These are phyloP conservation scores for Eugnorisma glareosa DNA, from an alignment of 2,888 invertebrate genomes.

Conservation along the genomic window DNA sequence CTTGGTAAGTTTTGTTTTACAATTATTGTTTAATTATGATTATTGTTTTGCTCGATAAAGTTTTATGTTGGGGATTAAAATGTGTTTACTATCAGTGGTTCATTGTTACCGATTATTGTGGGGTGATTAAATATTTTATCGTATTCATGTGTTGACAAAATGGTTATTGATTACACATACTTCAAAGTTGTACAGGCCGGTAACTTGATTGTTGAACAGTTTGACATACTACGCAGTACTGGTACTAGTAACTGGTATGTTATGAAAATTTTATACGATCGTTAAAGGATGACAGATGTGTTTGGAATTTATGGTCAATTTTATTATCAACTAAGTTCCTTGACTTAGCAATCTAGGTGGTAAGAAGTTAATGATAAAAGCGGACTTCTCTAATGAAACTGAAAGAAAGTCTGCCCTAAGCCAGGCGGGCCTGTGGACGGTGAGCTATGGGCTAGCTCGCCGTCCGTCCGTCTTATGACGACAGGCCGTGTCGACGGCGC, in stretches of 20 bases:
- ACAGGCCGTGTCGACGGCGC: too few species aligned
- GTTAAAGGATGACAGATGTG: not conserved
- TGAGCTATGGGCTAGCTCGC: too few species aligned
- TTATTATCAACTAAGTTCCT: not conserved
- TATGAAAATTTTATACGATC: not conserved
- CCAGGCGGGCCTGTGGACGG: too few species aligned
- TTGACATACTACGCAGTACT: not conserved
- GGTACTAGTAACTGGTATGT: not conserved
- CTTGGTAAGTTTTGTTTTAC: constrained; percentile 91
- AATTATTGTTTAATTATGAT: constrained; percentile 68
- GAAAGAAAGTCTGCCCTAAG: too few species aligned
- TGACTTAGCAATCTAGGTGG: not conserved
- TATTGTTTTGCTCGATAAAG: constrained; percentile 68
- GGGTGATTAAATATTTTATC: constrained; percentile 9
- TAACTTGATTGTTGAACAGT: not conserved
- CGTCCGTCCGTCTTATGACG: too few species aligned
- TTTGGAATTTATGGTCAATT: not conserved
- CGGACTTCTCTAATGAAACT: not conserved
- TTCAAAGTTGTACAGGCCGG: not conserved
- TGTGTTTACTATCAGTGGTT: constrained; percentile 35
- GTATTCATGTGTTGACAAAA: not conserved
- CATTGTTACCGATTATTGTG: constrained; percentile 1
- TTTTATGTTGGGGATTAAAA: constrained; percentile 62
- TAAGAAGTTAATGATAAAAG: not conserved
- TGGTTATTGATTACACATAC: not conserved